phyloP scores from a whole-genome alignment of 2,113 vertebrate species.

The Ranitomeya imitator region DNA sequence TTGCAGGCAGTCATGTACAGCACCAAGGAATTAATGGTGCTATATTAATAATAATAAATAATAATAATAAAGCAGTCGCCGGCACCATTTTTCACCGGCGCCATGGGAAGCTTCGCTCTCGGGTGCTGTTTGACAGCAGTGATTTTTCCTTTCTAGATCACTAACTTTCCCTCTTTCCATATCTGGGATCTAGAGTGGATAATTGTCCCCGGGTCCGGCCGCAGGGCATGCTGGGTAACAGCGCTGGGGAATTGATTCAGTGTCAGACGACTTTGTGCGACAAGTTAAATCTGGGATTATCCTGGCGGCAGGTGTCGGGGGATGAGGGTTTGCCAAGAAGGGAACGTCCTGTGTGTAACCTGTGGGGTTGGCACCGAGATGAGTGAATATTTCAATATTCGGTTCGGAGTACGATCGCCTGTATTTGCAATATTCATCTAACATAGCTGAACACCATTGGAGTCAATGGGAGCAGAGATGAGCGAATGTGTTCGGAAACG shows the following conservation, averaged over 20 bases:
- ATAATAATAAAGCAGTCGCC: too few species aligned
- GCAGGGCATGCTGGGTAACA: background rate
- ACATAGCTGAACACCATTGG: too few species aligned
- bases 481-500: too few species aligned
- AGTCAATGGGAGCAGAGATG: too few species aligned
- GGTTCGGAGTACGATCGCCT: too few species aligned
- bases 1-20: too few species aligned
- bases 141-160: background rate
- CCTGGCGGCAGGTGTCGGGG: background rate
- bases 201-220: background rate
- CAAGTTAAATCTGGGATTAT: slow-evolving; percentile 16
- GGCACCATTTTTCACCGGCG: too few species aligned
- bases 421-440: too few species aligned
- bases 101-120: background rate
- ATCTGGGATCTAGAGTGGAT: background rate
- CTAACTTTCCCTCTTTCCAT: background rate
- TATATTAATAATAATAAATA: too few species aligned
- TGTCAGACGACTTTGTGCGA: background rate
- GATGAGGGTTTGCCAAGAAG: background rate
- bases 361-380: background rate
- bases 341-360: background rate
- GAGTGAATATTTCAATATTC: too few species aligned
- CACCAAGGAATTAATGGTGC: too few species aligned
- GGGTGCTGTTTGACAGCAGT: background rate
- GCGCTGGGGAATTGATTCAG: background rate